phyloP scores from a whole-genome alignment of 92 coral and sea anemone genomes.

The Isaurus tuberculatus region DNA sequence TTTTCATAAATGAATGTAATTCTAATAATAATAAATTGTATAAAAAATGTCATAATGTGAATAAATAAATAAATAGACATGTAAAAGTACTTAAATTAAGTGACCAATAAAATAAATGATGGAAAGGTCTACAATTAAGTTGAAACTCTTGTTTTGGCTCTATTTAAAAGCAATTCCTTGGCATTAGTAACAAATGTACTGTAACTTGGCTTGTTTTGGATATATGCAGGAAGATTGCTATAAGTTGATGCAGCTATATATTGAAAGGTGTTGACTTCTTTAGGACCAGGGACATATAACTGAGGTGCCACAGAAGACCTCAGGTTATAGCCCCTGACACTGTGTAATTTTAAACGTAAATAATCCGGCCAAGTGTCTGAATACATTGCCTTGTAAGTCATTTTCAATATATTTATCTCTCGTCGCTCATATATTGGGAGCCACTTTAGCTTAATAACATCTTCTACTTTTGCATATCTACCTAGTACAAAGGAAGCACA shows the following conservation, averaged over 20 bases:
- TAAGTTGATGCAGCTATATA: conserved; percentile 3
- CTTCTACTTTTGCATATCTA: conserved; percentile 23
- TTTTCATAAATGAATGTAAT: too few species aligned
- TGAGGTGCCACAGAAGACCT: conserved; percentile 41
- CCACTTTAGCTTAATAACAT: conserved; percentile 24
- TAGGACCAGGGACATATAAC: conserved; percentile 18
- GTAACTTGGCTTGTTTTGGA: neutral
- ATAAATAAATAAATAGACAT: too few species aligned
- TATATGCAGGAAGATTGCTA: conserved; percentile 13
- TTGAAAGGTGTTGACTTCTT: neutral
- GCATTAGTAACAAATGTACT: too few species aligned
- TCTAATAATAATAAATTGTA: too few species aligned
- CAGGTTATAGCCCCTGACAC: conserved; percentile 39
- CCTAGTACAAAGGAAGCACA: conserved; percentile 35
- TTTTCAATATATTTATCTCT: conserved; percentile 26
- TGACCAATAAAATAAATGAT: too few species aligned
- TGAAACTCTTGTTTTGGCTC: too few species aligned
- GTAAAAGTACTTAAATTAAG: too few species aligned
- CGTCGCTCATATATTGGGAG: conserved; percentile 23
- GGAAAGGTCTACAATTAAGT: too few species aligned
- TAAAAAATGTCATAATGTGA: too few species aligned
- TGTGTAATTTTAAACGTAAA: conserved; percentile 18
- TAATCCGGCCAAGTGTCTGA: conserved; percentile 36
- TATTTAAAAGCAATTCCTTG: too few species aligned
- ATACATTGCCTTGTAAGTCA: conserved; percentile 32